Conservation (phyloP, 2,888 invertebrate species). For the Rhorus exstirpatorius region DNA sequence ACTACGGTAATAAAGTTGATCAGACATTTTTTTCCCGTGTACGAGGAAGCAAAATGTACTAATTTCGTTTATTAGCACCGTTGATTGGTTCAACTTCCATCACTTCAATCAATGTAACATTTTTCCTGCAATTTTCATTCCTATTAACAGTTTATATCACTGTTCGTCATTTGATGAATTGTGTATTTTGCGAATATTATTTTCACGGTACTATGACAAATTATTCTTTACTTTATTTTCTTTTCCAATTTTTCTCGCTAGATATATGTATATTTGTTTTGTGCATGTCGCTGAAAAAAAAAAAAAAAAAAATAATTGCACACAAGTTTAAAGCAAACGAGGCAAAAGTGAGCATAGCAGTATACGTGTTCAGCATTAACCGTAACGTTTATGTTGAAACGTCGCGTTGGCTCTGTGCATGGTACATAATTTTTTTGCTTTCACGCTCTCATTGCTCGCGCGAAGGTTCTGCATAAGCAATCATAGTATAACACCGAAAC, state of each 20-base stretch:
- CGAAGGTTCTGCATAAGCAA: slow-evolving; percentile 79
- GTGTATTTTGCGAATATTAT: too few relatives aligned
- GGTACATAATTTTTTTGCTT: slow-evolving; percentile 78
- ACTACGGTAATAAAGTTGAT: too few relatives aligned
- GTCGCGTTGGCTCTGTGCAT: slow-evolving; percentile 58
- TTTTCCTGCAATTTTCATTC: background rate
- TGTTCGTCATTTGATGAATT: too few relatives aligned
- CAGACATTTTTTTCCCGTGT: too few relatives aligned
- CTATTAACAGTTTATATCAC: background rate
- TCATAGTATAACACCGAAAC: slow-evolving; percentile 48
- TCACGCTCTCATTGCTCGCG: slow-evolving; percentile 84
- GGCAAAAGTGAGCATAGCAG: slow-evolving; percentile 44
- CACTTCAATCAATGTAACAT: too few relatives aligned
- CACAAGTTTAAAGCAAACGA: slow-evolving; percentile 26
- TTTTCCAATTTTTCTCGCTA: background rate
- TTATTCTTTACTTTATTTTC: background rate
- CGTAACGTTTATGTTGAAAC: slow-evolving; percentile 76
- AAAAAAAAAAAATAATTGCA: slow-evolving; percentile 8
- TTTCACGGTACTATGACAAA: background rate
- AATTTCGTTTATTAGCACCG: too few relatives aligned
- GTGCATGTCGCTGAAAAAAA: background rate
- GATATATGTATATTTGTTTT: background rate
- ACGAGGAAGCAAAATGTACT: too few relatives aligned
- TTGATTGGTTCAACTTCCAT: too few relatives aligned
- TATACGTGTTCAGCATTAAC: slow-evolving; percentile 55